Percentiles rank a stretch among this genome's conserved stretches.
Conservation (phyloP, 1,140 invertebrate genomes). For the Heterodera carotae region DNA sequence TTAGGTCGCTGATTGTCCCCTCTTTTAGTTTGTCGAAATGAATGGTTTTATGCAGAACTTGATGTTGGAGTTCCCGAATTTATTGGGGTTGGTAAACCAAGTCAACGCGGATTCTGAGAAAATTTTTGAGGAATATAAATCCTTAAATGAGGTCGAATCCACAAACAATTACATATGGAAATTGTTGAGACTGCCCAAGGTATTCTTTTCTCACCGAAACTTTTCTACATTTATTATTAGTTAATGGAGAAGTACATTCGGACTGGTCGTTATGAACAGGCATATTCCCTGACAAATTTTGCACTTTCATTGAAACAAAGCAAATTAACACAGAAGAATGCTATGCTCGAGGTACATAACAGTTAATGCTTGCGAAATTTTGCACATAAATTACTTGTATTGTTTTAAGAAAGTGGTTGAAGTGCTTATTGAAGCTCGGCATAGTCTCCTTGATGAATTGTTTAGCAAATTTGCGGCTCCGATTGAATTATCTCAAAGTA, state of each 20-base stretch:
- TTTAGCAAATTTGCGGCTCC: conserved; percentile 64
- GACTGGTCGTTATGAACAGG: conserved; percentile 60
- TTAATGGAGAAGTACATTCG: conserved; percentile 63
- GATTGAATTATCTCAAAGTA: conserved; percentile 58
- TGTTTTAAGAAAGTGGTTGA: conserved; percentile 50
- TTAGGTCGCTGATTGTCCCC: no score
- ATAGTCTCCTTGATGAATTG: conserved; percentile 59
- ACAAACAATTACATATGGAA: conserved; percentile 43
- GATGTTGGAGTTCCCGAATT: conserved; percentile 33
- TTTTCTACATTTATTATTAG: conserved; percentile 37
- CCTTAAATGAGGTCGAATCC: conserved; percentile 43
- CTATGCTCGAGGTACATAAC: conserved; percentile 43
- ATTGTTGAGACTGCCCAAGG: conserved; percentile 44
- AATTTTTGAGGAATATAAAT: conserved; percentile 34
- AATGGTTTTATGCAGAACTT: conserved; percentile 49
- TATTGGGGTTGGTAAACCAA: conserved; percentile 34
- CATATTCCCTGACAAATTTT: conserved; percentile 63
- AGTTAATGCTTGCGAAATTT: background rate
- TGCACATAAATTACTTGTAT: conserved; percentile 11
- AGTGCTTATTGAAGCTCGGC: conserved; percentile 58
- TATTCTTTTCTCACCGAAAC: background rate
- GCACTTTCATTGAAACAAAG: conserved; percentile 54
- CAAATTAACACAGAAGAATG: conserved; percentile 52
- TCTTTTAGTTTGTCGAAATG: conserved; percentile 46
- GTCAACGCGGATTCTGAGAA: conserved; percentile 31